Conservation (phyloP, 2,888 invertebrate genomes). For the Cryptops parisi region DNA sequence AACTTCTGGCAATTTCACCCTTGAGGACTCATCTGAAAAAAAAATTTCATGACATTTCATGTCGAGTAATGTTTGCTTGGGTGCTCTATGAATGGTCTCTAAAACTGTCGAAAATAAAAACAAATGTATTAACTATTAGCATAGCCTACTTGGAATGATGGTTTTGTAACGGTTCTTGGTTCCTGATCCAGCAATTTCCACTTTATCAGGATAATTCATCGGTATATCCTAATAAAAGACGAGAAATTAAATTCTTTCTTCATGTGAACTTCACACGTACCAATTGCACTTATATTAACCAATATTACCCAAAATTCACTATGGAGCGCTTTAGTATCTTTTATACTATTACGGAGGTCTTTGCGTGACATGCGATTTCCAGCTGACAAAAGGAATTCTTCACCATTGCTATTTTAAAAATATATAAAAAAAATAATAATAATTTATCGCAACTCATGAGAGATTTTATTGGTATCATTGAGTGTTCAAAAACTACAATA, state of each 20-base stretch:
- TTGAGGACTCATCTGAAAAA: constrained; percentile 53
- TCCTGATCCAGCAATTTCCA: constrained; percentile 75
- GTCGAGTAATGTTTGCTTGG: too few relatives aligned
- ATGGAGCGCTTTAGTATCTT: constrained; percentile 44
- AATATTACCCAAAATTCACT: constrained; percentile 66
- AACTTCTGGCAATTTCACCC: constrained; percentile 51
- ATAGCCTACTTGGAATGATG: constrained; percentile 51
- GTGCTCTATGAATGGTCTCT: too few relatives aligned
- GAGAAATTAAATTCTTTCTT: constrained; percentile 14
- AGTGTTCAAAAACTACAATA: too few relatives aligned
- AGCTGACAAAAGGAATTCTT: constrained; percentile 42
- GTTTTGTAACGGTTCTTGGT: constrained; percentile 79
- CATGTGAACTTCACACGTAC: background rate
- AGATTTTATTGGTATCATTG: too few relatives aligned
- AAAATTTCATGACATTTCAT: background rate
- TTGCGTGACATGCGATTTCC: constrained; percentile 40
- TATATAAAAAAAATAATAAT: too few relatives aligned
- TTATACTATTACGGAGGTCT: constrained; percentile 37
- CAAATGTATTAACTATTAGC: too few relatives aligned
- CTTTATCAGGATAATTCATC: constrained; percentile 77
- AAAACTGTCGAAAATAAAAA: background rate
- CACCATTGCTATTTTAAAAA: constrained; percentile 33
- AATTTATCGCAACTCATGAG: too few relatives aligned
- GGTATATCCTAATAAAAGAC: constrained; percentile 70
- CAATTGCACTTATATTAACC: too few relatives aligned